Base-by-base conservation (phyloP, 2,113 vertebrate species). In the Solea senegalensis region DNA sequence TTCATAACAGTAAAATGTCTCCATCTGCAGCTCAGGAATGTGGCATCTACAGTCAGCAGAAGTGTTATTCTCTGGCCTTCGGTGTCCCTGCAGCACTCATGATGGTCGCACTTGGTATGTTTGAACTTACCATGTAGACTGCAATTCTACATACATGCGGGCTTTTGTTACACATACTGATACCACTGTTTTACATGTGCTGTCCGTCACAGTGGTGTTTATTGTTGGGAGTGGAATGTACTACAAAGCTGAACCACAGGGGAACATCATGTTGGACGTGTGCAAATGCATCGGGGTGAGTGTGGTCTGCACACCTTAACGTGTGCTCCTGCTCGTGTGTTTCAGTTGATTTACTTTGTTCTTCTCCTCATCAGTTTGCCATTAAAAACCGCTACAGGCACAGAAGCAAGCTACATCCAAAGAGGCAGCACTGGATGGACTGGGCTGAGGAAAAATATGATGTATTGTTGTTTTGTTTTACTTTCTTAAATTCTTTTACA, bases 391-490 rank as follows among this genome's bases (percentile, higher is more conserved):
- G 96, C 72, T 96, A 92, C 78, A 91, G 0, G 45, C 96, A 99
- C 85, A 93, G 94, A 78, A 94, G 95, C 87, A 94, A 87, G 0
- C 0, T 60, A 8, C 94, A 80, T 71, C 95, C 96, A 27, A 96
- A 95, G 90, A 96, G 94, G 81, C 70, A 94, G 7, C 98, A 99
- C 89, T 99, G 97, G 97, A 85, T 99, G 86, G 97, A 99, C 92
- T 99, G 98, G 97, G 96, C 98, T 0, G 91, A 81, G 4, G 98
- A 98, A 26, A 97, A 95, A 68, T 98, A 98, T 21, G 90, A 95
- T 0, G 97, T 99, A 90, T 3, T 34, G 1, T 34, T 15, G 95
- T 90, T 79, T 72, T 4, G 8, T 1, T 43, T 73, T 0, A 34
- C 41, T 43, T 55, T 6, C 6, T 4, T 45, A 3, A 46, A 7